These are phyloP conservation scores for Machimus atricapillus DNA, from an alignment of 2,888 invertebrate genomes.

Conservation along the genomic window DNA sequence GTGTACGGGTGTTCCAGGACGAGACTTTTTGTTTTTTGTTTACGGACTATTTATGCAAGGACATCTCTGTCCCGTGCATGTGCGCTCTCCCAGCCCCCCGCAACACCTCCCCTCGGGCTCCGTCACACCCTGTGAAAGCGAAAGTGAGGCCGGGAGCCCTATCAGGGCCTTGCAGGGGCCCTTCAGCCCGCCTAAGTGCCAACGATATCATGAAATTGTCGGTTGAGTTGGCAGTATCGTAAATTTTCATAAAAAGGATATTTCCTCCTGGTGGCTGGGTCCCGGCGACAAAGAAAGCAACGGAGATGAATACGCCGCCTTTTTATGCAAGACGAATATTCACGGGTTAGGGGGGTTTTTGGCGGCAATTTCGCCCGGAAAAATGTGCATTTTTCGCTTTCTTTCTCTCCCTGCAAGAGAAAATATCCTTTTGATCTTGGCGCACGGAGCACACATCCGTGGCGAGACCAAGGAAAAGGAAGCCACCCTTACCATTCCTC, in stretches of 20 bases:
- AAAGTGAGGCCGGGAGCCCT: conserved; percentile 31
- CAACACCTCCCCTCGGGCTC: background rate
- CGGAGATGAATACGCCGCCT: conserved; percentile 13
- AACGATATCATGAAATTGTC: conserved; percentile 41
- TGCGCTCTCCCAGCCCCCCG: background rate
- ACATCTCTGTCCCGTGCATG: conserved; percentile 28
- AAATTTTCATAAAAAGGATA: conserved; percentile 40
- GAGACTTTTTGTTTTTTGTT: conserved; percentile 24
- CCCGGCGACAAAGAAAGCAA: background rate
- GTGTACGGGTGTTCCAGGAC: background rate
- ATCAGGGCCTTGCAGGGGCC: conserved; percentile 40
- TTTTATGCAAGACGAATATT: background rate
- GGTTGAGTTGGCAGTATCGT: conserved; percentile 35
- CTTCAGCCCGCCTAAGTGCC: conserved; percentile 36
- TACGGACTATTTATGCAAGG: conserved; percentile 41
- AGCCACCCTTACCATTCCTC: background rate
- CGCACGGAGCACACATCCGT: background rate
- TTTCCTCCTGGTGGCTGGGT: conserved; percentile 8
- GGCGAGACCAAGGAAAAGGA: background rate
- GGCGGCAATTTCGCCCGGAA: background rate
- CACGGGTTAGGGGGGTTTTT: background rate
- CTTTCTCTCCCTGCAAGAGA: background rate
- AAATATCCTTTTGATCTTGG: conserved; percentile 14
- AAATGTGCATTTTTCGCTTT: conserved; percentile 7
- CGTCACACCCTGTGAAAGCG: background rate